A percentile compares a stretch with the other conserved stretches of the same genome.
These are phyloP conservation scores for Aurelia coerulea DNA, from an alignment of 30 jellyfish, hydroid and myxozoan species.

Conservation along the genomic window DNA sequence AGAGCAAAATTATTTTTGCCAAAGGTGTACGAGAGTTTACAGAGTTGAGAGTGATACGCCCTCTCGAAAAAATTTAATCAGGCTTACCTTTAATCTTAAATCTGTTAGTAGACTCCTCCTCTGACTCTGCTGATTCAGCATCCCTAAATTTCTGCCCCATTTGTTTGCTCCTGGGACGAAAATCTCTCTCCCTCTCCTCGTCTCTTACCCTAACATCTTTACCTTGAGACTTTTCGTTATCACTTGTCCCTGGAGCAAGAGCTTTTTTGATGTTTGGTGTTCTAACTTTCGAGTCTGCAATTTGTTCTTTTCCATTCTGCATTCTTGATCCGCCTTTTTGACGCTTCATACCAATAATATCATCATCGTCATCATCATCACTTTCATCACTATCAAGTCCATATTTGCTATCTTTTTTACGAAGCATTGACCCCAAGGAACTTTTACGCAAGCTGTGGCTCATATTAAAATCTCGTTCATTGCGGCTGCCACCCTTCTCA, in stretches of 20 bases:
- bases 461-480: no score
- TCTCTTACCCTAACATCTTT: background rate
- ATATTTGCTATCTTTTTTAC: no score
- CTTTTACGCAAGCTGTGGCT: no score
- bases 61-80: background rate
- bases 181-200: background rate
- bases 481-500: background rate
- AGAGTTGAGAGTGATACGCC: no score
- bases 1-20: no score
- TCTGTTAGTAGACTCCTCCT: conserved; percentile 7
- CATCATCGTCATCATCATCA: conserved; percentile 37
- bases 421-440: no score
- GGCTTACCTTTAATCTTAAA: conserved; percentile 37
- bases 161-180: background rate
- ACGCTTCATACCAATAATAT: conserved; percentile 22
- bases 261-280: no score
- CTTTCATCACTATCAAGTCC: background rate
- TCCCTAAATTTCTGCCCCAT: background rate
- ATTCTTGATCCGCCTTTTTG: background rate
- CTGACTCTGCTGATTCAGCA: background rate
- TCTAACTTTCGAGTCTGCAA: background rate
- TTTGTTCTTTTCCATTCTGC: background rate
- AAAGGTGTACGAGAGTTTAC: no score
- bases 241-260: no score
- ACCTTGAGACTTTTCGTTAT: no score